Conservation (phyloP, 2,888 invertebrate species). For the Ptychoptera albimana region DNA sequence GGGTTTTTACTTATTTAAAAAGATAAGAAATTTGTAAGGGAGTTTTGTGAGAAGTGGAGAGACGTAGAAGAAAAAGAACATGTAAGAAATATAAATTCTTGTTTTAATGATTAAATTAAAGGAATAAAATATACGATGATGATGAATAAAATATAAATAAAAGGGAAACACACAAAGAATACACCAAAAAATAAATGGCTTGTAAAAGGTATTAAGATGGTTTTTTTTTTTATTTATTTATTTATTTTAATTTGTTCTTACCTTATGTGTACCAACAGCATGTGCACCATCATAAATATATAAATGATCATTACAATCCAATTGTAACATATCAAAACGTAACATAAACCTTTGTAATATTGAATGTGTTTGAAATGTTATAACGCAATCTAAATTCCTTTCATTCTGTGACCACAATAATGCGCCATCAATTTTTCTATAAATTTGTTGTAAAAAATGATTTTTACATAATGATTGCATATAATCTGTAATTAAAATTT, state of each 20-base stretch:
- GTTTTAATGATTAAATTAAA: too few relatives aligned
- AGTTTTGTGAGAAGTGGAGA: too few relatives aligned
- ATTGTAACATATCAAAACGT: conserved; percentile 76
- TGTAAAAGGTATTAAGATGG: background rate
- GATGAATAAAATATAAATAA: background rate
- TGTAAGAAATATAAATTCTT: too few relatives aligned
- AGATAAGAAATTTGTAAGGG: too few relatives aligned
- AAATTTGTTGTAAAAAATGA: conserved; percentile 74
- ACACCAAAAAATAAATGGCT: background rate
- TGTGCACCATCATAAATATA: conserved; percentile 88
- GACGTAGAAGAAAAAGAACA: too few relatives aligned
- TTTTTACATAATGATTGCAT: conserved; percentile 83
- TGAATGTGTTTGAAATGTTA: conserved; percentile 89
- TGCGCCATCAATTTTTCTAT: conserved; percentile 82
- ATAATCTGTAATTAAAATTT: conserved; percentile 54
- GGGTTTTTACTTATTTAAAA: too few relatives aligned
- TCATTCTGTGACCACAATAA: conserved; percentile 82
- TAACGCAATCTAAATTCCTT: conserved; percentile 77
- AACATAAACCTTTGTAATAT: conserved; percentile 89
- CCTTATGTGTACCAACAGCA: conserved; percentile 76
- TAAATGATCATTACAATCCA: conserved; percentile 89
- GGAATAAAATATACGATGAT: too few relatives aligned
- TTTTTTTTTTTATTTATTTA: background rate
- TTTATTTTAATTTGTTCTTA: too few relatives aligned
- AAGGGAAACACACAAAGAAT: background rate